Base-by-base conservation (phyloP, 2,888 invertebrate genomes). In the Orgyia antiqua region DNA sequence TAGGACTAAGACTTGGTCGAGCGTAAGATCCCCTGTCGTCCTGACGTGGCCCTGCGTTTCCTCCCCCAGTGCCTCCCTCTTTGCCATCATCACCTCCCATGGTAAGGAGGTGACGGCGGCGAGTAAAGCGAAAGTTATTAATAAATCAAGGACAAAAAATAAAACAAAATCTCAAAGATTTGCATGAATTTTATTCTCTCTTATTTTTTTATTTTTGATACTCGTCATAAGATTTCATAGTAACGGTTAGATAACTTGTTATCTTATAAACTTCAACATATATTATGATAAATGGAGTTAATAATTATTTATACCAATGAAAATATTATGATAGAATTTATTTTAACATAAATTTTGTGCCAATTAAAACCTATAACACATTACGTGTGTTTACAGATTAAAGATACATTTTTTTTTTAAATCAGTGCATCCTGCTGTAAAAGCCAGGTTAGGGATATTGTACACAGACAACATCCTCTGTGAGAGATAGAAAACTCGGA, bases 201-300 rank as follows among this genome's bases (percentile, higher is more conserved):
- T 76, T 78, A 76, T 69, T 65, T 73, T 24, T 68, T 68, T 56
- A 59, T 64, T 59, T 64, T 69, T 75, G 71, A 77, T 82, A 79
- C 70, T 77, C 70, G 66, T 83, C 82, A 84, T 83, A 84, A 83
- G 84, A 83, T 78, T 79, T 67, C 65, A 59, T 79, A 77, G 65
- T 78, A 83, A 82, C 72, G 68, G 73, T 82, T 70, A 79, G 69
- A 73, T 75, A 80, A 78, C 65, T 60, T 70, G 58, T 71, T 70
- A 66, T 64, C 61, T 64, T 62, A 73, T 66, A 71, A 72, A 74
- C 47, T 58, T 55, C 61, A 75, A 75, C 68, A 64, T 56, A n/a
- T n/a, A 65, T 58, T 63, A 60, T 48, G 44, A 56, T 67, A 62
- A 60, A 58, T 46, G 39, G 49, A 51, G 43, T 45, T 52, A 47